Conservation (phyloP, 1,140 invertebrate species). For the Artemia franciscana region DNA sequence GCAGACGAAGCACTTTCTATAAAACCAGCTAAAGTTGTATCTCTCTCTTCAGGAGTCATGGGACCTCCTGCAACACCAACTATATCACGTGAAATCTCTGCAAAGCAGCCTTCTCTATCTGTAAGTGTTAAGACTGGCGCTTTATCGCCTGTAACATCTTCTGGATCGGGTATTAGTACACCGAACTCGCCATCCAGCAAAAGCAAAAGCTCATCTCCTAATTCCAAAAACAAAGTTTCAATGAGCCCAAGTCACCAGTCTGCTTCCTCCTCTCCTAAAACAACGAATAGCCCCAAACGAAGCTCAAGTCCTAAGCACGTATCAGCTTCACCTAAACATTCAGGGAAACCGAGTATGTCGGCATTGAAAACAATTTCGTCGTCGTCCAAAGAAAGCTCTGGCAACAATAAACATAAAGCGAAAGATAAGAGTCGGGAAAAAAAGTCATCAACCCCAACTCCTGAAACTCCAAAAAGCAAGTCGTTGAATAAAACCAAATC, state of each 20-base stretch:
- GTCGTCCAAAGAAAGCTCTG: slow-evolving; percentile 1
- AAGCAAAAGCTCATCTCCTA: neutral
- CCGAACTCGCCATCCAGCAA: slow-evolving; percentile 2
- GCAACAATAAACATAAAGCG: neutral
- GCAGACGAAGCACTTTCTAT: slow-evolving; percentile 25
- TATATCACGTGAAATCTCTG: neutral
- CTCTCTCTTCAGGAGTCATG: slow-evolving; percentile 28
- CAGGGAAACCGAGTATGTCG: slow-evolving; percentile 53
- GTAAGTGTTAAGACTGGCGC: neutral
- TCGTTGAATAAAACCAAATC: neutral
- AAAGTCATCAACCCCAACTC: slow-evolving; percentile 9
- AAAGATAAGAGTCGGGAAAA: neutral
- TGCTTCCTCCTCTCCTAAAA: neutral
- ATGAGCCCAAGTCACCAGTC: neutral
- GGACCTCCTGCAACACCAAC: slow-evolving; percentile 32
- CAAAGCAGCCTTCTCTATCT: neutral
- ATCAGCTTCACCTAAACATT: slow-evolving; percentile 19
- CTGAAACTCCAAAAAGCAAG: slow-evolving; percentile 8
- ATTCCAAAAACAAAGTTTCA: neutral
- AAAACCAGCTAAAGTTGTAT: slow-evolving; percentile 12
- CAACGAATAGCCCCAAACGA: slow-evolving; percentile 9
- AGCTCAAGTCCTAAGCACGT: slow-evolving; percentile 35
- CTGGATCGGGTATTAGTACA: neutral
- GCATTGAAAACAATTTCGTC: slow-evolving; percentile 14
- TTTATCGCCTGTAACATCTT: neutral